phyloP scores from a whole-genome alignment of 2,888 invertebrate genomes.

The Cheilosia pagana region DNA sequence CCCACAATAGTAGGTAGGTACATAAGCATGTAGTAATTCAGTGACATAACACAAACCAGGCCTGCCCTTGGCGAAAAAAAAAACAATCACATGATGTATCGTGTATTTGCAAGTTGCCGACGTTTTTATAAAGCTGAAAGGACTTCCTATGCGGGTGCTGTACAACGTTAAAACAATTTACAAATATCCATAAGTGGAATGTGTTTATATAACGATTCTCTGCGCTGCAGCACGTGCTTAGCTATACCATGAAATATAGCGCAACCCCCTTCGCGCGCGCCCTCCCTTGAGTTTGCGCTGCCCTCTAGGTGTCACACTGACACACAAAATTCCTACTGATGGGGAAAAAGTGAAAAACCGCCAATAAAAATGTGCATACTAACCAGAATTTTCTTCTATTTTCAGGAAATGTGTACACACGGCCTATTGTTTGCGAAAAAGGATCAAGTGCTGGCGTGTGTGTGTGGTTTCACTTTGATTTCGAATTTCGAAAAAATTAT shows the following conservation, averaged over 20 bases:
- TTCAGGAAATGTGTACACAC: conserved; percentile 16
- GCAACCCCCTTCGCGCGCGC: not conserved
- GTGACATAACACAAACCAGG: conserved; percentile 30
- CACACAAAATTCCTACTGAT: not conserved
- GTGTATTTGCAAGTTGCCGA: not conserved
- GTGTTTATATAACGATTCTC: conserved; percentile 61
- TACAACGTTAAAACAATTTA: not conserved
- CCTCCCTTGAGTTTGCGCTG: conserved; percentile 19
- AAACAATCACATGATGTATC: not conserved
- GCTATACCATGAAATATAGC: conserved; percentile 31
- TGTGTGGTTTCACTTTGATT: not conserved
- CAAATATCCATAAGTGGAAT: conserved; percentile 32
- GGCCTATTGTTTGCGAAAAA: not conserved
- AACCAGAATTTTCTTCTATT: conserved; percentile 39
- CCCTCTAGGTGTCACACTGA: conserved; percentile 29
- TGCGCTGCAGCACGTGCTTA: conserved; percentile 60
- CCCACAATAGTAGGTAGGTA: not conserved
- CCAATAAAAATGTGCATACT: conserved; percentile 58
- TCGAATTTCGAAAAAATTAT: not conserved
- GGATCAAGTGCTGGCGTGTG: not conserved
- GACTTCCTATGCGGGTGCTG: conserved; percentile 5
- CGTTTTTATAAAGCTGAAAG: not conserved
- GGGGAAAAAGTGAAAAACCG: conserved; percentile 33
- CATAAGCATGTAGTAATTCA: not conserved
- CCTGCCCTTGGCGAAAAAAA: not conserved